A percentile compares a stretch with the other conserved stretches of the same genome.
Evolutionary conservation across 1,140 invertebrate genomes (phyloP).

Genomic region (Spodoptera frugiperda): DNA sequence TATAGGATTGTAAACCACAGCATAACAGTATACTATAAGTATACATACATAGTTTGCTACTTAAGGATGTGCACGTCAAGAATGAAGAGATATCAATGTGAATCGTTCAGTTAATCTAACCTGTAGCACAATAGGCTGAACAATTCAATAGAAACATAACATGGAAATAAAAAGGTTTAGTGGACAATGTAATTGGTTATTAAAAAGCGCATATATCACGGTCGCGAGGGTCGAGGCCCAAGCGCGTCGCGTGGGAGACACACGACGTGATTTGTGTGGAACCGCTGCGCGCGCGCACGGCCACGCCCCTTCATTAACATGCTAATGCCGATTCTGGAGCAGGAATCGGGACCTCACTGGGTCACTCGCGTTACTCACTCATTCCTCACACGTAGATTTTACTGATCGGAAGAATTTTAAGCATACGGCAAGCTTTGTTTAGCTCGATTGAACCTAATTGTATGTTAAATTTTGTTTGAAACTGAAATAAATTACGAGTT

Average conservation of each 20-base stretch:
- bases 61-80: background rate
- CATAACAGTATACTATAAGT: background rate
- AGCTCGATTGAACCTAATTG: too few species aligned
- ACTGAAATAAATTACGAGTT: too few species aligned
- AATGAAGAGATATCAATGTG: background rate
- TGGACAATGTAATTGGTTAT: constrained; percentile 80
- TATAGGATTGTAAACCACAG: background rate
- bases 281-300: constrained; percentile 46
- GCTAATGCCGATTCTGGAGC: constrained; percentile 75
- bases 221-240: constrained; percentile 51
- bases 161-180: constrained; percentile 47
- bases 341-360: constrained; percentile 52
- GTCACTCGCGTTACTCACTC: constrained; percentile 26
- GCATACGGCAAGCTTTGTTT: too few species aligned
- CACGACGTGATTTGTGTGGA: constrained; percentile 70
- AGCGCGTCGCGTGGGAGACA: constrained; percentile 64
- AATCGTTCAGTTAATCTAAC: background rate
- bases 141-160: constrained; percentile 29
- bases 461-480: too few species aligned
- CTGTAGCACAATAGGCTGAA: background rate
- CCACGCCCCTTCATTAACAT: constrained; percentile 83
- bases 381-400: background rate
- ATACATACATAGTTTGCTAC: background rate
- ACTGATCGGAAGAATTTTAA: too few species aligned
- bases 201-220: constrained; percentile 81